A percentile compares a stretch with the other conserved stretches of the same genome.
These are phyloP conservation scores for Nothoprocta perdicaria DNA, from an alignment of 2,113 vertebrate species.

Conservation along the genomic window DNA sequence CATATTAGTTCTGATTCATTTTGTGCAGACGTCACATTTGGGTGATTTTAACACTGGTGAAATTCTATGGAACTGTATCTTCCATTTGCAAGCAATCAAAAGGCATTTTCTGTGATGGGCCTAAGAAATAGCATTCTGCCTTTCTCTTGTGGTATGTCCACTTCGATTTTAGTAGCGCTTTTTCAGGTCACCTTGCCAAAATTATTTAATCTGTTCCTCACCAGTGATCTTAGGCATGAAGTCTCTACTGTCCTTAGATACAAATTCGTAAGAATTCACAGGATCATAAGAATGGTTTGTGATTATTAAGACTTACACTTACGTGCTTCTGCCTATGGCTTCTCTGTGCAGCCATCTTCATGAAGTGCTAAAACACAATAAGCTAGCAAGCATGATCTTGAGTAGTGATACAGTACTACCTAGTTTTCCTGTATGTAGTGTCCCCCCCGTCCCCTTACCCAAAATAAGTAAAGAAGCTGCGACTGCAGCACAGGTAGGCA, in stretches of 20 bases:
- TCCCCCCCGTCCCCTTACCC: not conserved
- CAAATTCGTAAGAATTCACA: not conserved
- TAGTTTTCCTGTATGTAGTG: not conserved
- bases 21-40: fast-evolving
- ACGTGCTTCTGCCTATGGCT: fast-evolving
- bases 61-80: not conserved
- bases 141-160: not conserved
- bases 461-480: not conserved
- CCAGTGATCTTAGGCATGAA: not conserved
- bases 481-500: not conserved
- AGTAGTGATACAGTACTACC: not conserved
- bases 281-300: not conserved
- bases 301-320: not conserved
- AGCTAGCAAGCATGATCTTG: not conserved
- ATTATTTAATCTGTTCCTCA: not conserved
- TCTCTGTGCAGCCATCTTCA: not conserved
- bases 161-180: not conserved
- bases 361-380: not conserved
- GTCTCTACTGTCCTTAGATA: not conserved
- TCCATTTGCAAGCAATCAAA: not conserved
- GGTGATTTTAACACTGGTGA: not conserved
- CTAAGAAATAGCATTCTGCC: not conserved
- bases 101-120: not conserved
- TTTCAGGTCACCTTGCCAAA: not conserved
- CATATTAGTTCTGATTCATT: not conserved